Evolutionary conservation across 2,113 vertebrate species (phyloP).

Genomic region (Oncorhynchus clarkii): DNA sequence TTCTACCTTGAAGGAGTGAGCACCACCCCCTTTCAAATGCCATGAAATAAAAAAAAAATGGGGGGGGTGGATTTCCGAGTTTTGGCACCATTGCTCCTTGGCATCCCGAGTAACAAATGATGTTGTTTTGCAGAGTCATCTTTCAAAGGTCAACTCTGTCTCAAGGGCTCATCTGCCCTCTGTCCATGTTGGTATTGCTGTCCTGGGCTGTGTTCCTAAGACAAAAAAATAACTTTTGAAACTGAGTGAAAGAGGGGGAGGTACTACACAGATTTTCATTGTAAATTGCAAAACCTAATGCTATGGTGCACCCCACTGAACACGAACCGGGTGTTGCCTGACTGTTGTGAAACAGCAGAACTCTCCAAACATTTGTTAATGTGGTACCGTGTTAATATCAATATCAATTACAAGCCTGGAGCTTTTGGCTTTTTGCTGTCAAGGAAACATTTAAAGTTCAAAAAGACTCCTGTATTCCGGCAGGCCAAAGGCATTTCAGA

Average conservation of each 20-base stretch:
- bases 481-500: conserved; percentile 37
- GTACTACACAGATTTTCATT: too few species aligned
- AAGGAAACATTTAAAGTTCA: conserved; percentile 37
- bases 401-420: conserved; percentile 19
- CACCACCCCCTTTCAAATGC: not conserved
- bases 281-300: too few species aligned
- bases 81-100: not conserved
- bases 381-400: not conserved
- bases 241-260: too few species aligned
- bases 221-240: too few species aligned
- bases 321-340: not conserved
- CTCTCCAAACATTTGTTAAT: not conserved
- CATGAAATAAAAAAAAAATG: not conserved
- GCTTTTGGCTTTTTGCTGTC: not conserved
- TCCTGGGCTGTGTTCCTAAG: not conserved
- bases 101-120: not conserved
- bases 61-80: not conserved
- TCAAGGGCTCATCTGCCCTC: not conserved
- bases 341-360: not conserved
- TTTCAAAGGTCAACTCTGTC: not conserved
- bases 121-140: not conserved
- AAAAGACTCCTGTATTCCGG: not conserved
- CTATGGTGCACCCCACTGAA: too few species aligned
- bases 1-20: not conserved
- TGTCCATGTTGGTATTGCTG: not conserved